phyloP scores from a whole-genome alignment of 2,113 vertebrate species.

The Dissostichus mawsoni region DNA sequence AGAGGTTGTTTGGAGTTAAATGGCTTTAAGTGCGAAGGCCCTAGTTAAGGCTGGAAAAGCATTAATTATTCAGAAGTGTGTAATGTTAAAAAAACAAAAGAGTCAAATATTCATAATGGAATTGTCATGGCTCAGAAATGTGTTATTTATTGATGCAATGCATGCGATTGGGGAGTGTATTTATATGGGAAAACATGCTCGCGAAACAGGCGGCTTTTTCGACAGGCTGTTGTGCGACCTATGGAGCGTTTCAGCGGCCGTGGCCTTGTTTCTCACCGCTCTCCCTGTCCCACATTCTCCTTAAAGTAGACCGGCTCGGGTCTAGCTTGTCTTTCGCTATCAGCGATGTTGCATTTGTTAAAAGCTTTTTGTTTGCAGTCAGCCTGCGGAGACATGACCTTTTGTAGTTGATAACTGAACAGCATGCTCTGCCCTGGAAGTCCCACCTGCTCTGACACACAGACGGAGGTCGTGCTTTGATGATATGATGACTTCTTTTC shows the following conservation, averaged over 20 bases:
- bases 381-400: slow-evolving; percentile 28
- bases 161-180: slow-evolving; percentile 39
- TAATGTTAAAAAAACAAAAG: slow-evolving; percentile 63
- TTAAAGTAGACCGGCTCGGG: background rate
- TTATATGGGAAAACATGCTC: slow-evolving; percentile 32
- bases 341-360: slow-evolving; percentile 17
- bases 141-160: slow-evolving; percentile 70
- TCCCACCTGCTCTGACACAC: slow-evolving; percentile 29
- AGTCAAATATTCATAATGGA: slow-evolving; percentile 76
- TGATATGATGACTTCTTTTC: slow-evolving; percentile 2
- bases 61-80: slow-evolving; percentile 67
- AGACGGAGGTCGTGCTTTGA: slow-evolving; percentile 18
- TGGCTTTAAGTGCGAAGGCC: slow-evolving; percentile 34
- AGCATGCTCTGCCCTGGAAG: slow-evolving; percentile 15
- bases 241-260: background rate
- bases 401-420: slow-evolving; percentile 11
- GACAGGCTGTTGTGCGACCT: background rate
- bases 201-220: slow-evolving; percentile 12
- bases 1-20: slow-evolving; percentile 44
- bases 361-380: slow-evolving; percentile 37
- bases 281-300: slow-evolving; percentile 19
- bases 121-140: slow-evolving; percentile 53
- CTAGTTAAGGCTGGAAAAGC: slow-evolving; percentile 28
- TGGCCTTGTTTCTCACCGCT: slow-evolving; percentile 17
- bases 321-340: slow-evolving; percentile 10